phyloP scores from a whole-genome alignment of 1,140 invertebrate genomes.

The Hormaphis cornu region DNA sequence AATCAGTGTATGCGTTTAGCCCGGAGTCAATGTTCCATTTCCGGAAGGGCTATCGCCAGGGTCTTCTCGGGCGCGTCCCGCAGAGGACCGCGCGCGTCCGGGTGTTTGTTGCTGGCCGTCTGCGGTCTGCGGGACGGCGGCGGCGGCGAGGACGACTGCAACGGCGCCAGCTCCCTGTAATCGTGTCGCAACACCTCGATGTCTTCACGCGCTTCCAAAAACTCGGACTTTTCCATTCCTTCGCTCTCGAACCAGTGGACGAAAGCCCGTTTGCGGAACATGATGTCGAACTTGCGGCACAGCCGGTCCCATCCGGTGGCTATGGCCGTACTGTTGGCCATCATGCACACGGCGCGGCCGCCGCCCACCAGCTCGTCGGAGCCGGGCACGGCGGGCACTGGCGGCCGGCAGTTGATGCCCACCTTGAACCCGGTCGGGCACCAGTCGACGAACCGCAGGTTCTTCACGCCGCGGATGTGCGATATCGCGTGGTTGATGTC shows the following conservation, averaged over 20 bases:
- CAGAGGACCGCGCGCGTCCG: too few species aligned
- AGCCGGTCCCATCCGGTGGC: slow-evolving; percentile 67
- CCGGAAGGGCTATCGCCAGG: too few species aligned
- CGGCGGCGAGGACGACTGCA: neutral
- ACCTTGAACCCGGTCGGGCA: slow-evolving; percentile 50
- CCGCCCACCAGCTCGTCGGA: slow-evolving; percentile 37
- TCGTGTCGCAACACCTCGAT: slow-evolving; percentile 30
- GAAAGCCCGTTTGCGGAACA: slow-evolving; percentile 75
- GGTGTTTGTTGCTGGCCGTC: too few species aligned
- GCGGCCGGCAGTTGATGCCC: slow-evolving; percentile 38
- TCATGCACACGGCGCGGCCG: slow-evolving; percentile 58
- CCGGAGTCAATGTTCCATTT: too few species aligned
- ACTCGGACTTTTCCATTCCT: slow-evolving; percentile 44
- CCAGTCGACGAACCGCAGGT: slow-evolving; percentile 52
- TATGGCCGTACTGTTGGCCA: slow-evolving; percentile 74
- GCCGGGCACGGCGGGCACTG: slow-evolving; percentile 19
- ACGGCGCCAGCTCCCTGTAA: slow-evolving; percentile 20
- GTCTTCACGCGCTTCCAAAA: slow-evolving; percentile 33
- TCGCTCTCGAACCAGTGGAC: slow-evolving; percentile 80
- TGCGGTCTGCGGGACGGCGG: neutral
- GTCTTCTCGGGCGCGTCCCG: too few species aligned
- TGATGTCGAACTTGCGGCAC: slow-evolving; percentile 74
- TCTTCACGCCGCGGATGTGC: slow-evolving; percentile 40
- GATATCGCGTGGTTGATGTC: slow-evolving; percentile 53
- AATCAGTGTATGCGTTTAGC: too few species aligned